Percentiles rank a stretch among this genome's conserved stretches.
These are phyloP conservation scores for Semicossyphus pulcher DNA, from an alignment of 2,113 vertebrate species.

Conservation along the genomic window DNA sequence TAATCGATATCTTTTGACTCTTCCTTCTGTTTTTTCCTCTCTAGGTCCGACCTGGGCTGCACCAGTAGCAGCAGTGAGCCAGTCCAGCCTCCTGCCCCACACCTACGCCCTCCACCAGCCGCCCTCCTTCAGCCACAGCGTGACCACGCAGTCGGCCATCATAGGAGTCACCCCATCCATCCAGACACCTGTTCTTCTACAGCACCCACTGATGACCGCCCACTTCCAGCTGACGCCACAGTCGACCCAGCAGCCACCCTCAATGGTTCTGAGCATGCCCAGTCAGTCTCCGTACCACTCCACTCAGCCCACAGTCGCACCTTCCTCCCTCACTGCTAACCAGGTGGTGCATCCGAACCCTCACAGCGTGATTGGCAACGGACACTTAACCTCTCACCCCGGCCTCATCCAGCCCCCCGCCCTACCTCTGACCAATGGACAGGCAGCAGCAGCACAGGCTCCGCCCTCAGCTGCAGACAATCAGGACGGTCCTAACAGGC, in stretches of 20 bases:
- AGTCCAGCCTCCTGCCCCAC: constrained; percentile 91
- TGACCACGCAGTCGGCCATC: constrained; percentile 93
- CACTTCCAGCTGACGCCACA: constrained; percentile 94
- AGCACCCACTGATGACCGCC: constrained; percentile 93
- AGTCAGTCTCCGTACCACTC: constrained; percentile 91
- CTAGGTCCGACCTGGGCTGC: constrained; percentile 92
- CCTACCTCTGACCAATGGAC: constrained; percentile 91
- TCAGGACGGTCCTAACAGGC: constrained; percentile 87
- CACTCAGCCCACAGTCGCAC: constrained; percentile 88
- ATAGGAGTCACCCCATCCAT: constrained; percentile 94
- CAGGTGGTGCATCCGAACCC: constrained; percentile 88
- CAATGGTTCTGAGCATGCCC: constrained; percentile 93
- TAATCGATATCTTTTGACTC: not conserved
- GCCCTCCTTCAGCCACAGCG: constrained; percentile 92
- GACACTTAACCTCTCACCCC: constrained; percentile 92
- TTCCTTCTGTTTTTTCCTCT: not conserved
- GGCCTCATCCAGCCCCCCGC: constrained; percentile 88
- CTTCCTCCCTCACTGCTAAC: constrained; percentile 86
- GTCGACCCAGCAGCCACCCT: constrained; percentile 90
- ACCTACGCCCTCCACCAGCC: constrained; percentile 92
- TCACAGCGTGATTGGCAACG: constrained; percentile 89
- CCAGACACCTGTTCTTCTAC: constrained; percentile 89
- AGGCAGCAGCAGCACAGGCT: constrained; percentile 72
- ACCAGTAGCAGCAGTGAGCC: constrained; percentile 90
- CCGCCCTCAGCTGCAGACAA: constrained; percentile 77